A percentile compares a stretch with the other conserved stretches of the same genome.
phyloP scores from a whole-genome alignment of 2,888 invertebrate species.

The Latheticus oryzae region DNA sequence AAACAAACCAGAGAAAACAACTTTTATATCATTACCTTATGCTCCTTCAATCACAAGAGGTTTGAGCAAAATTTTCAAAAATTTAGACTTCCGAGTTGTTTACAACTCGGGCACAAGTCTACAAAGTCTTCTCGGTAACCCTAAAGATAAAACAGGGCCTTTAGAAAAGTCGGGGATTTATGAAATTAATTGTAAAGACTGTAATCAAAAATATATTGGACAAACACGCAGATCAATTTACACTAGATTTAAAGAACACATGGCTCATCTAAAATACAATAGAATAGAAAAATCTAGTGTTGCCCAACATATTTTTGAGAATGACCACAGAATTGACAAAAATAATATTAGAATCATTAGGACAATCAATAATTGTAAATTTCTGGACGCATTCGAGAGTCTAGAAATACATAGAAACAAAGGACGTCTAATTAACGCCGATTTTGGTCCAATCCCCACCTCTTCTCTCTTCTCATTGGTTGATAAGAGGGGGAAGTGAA shows the following conservation, averaged over 20 bases:
- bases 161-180: conserved; percentile 2
- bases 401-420: not conserved
- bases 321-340: not conserved
- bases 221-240: not conserved
- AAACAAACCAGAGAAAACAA: too few species aligned
- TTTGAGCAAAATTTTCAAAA: too few species aligned
- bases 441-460: not conserved
- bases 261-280: not conserved
- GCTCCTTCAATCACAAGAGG: too few species aligned
- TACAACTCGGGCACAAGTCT: too few species aligned
- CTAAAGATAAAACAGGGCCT: not conserved
- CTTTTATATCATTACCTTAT: too few species aligned
- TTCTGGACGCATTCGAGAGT: conserved; percentile 1
- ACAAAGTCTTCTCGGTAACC: not conserved
- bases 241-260: not conserved
- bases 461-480: not conserved
- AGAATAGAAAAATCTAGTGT: conserved; percentile 3
- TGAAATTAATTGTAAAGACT: too few species aligned
- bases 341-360: not conserved
- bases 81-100: too few species aligned
- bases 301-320: conserved; percentile 1
- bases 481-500: too few species aligned
- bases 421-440: not conserved
- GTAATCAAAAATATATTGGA: not conserved
- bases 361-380: not conserved